Conservation (phyloP, 1,140 invertebrate species). For the Lasaia peninsularis region DNA sequence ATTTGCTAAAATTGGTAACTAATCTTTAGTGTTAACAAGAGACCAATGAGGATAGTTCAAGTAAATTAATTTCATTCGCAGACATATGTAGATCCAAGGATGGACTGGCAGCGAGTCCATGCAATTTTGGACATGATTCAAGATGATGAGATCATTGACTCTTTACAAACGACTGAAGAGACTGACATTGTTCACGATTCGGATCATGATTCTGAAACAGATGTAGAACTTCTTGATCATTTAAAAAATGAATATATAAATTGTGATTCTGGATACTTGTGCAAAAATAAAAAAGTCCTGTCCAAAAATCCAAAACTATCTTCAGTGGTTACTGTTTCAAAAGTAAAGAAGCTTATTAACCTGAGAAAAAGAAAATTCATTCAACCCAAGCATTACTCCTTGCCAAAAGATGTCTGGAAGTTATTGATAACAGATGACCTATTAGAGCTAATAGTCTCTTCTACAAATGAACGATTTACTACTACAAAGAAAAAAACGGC, state of each 20-base stretch:
- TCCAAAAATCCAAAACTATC: slow-evolving; percentile 46
- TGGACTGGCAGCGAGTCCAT: slow-evolving; percentile 74
- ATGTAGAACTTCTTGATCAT: slow-evolving; percentile 48
- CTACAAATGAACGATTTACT: slow-evolving; percentile 68
- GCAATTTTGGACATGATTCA: slow-evolving; percentile 71
- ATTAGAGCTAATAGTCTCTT: slow-evolving; percentile 64
- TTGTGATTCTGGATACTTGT: slow-evolving; percentile 54
- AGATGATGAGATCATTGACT: slow-evolving; percentile 69
- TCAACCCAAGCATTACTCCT: slow-evolving; percentile 35
- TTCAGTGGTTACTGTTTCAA: slow-evolving; percentile 26
- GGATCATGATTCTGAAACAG: slow-evolving; percentile 65
- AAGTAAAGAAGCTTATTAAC: slow-evolving; percentile 32
- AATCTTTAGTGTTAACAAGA: not conserved
- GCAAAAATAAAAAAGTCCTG: slow-evolving; percentile 47
- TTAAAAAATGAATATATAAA: slow-evolving; percentile 49
- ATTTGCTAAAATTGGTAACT: not conserved
- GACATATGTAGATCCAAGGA: slow-evolving; percentile 71
- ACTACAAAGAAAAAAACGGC: slow-evolving; percentile 26
- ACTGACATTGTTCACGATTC: slow-evolving; percentile 59
- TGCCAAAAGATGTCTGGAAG: slow-evolving; percentile 66
- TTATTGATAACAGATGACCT: slow-evolving; percentile 70
- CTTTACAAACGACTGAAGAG: slow-evolving; percentile 60
- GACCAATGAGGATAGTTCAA: slow-evolving; percentile 58
- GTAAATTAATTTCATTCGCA: slow-evolving; percentile 73
- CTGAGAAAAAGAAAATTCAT: slow-evolving; percentile 39